phyloP scores from a whole-genome alignment of 2,113 vertebrate genomes.

The Pavo muticus region DNA sequence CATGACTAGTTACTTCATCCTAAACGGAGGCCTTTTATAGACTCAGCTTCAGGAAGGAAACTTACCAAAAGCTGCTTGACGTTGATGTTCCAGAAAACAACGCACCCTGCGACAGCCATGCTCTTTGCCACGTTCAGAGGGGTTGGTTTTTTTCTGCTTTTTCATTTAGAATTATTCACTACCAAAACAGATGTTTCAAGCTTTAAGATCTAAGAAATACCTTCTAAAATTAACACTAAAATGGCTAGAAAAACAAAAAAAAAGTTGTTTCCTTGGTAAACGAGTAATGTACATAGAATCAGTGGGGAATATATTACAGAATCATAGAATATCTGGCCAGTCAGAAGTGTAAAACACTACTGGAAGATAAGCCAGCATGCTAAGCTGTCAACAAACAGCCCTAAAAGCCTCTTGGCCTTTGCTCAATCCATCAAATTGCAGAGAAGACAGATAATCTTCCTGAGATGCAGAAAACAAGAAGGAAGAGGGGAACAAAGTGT shows the following conservation, averaged over 20 bases:
- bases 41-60: not conserved
- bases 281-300: not conserved
- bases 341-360: not conserved
- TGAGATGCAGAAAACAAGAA: not conserved
- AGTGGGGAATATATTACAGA: not conserved
- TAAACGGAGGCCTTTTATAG: not conserved
- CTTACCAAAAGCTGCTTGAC: not conserved
- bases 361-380: not conserved
- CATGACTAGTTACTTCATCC: not conserved
- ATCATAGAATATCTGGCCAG: too few species aligned
- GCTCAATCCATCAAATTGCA: not conserved
- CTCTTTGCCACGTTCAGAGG: not conserved
- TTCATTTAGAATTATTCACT: not conserved
- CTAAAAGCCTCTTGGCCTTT: not conserved
- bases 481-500: not conserved
- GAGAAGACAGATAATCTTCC: not conserved
- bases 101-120: rapidly evolving
- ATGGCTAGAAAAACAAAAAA: not conserved
- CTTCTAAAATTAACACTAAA: not conserved
- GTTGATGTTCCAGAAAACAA: not conserved
- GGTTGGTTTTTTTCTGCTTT: not conserved
- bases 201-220: not conserved
- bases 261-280: not conserved
- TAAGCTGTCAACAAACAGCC: not conserved
- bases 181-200: not conserved